Evolutionary conservation across 2,797 vertebrate genomes (phyloP), one percentile per base, ranked within the genome.

Genomic region (Prionace glauca): DNA sequence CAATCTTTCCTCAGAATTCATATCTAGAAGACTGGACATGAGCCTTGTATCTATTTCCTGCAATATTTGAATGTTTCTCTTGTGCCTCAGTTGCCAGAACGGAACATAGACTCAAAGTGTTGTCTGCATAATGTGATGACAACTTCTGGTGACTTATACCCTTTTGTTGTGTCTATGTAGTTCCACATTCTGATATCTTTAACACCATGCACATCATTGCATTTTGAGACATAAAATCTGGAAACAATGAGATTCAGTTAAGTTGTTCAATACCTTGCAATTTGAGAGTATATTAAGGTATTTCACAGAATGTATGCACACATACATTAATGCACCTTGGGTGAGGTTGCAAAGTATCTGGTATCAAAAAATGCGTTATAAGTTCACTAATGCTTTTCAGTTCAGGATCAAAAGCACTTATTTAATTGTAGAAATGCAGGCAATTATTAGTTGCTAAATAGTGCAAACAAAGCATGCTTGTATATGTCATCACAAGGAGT

Each of bases 161-260:
- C 90, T 92, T 26, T 92, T 92, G n/a, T 69, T 92, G 65, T 92
- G 90, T 92, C 90, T 41, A 92, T 36, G 16, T 22, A 69, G 60
- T 62, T 91, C 32, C 1, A 67, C 22, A 41, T 24, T 24, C 10
- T 41, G 11, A 41, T n/a, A 20, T 65, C 67, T 41, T 41, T 69
- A n/a, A 41, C n/a, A 69, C 29, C 60, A 91, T 67, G 16, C 60
- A 65, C 18, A 91, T 67, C 60, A 92, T 22, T 67, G 16, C 18
- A 36, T 32, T 18, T 67, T 20, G 18, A 92, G 62, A 92, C n/a
- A 92, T 92, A 41, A 69, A 84, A 92, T 92, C 90, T 92, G 90
- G 90, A 92, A 92, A 67, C 65, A 92, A 92, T 92, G n/a, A 69
- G 62, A 24, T 69, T 92, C 32, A 41, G 90, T 69, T 92, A 92